These are phyloP conservation scores for Phymorhynchus buccinoides DNA, from an alignment of 1,140 invertebrate genomes.

Conservation along the genomic window DNA sequence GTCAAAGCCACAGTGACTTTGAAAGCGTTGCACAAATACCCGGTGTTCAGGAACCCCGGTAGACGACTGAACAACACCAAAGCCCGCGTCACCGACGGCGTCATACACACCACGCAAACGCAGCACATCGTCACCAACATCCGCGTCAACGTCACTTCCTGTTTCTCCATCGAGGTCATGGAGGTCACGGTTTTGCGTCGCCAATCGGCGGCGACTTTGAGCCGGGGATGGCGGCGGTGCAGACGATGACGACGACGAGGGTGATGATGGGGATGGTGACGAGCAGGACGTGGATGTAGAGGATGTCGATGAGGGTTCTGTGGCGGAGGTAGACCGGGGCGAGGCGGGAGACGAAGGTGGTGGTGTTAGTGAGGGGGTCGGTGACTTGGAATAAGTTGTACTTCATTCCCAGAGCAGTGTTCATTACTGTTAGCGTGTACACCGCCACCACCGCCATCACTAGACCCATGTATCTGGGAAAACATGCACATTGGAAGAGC, in stretches of 20 bases:
- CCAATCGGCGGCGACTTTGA: background rate
- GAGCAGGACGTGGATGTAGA: constrained; percentile 6
- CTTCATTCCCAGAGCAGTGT: background rate
- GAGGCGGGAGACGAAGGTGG: constrained; percentile 13
- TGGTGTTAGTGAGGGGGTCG: background rate
- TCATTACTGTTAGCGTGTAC: background rate
- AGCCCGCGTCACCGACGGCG: background rate
- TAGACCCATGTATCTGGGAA: background rate
- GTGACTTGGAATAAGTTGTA: background rate
- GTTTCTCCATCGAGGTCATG: constrained; percentile 7
- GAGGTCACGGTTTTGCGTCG: background rate
- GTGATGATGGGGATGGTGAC: constrained; percentile 12
- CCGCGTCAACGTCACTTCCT: background rate
- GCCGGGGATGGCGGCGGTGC: constrained; percentile 27
- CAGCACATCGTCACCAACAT: constrained; percentile 27
- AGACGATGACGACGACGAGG: constrained; percentile 30
- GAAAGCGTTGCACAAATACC: constrained; percentile 10
- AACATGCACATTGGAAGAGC: background rate
- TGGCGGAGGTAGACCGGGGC: background rate
- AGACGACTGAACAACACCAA: constrained; percentile 1
- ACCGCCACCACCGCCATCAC: background rate
- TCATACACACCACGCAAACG: background rate
- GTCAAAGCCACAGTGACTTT: background rate
- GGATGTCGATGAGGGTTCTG: background rate
- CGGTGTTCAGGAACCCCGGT: background rate